Percentiles rank a stretch among this genome's conserved stretches.
These are phyloP conservation scores for Lithodes maja DNA, from an alignment of 2,888 invertebrate species.

Conservation along the genomic window DNA sequence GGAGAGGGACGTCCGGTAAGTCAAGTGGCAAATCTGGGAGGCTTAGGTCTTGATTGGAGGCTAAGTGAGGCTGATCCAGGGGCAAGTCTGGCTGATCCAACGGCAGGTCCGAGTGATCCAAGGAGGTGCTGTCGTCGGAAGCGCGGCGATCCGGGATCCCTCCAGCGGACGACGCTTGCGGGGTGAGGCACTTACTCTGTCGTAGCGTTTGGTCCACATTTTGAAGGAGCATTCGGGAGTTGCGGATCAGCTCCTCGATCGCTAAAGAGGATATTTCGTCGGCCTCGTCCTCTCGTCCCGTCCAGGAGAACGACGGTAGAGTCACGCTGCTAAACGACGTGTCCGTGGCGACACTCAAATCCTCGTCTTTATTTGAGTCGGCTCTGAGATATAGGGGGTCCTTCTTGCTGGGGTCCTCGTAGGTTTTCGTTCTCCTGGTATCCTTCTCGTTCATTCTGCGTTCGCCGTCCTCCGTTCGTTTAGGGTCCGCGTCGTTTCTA, in stretches of 20 bases:
- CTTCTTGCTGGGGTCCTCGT: no score
- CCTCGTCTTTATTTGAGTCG: slow-evolving; percentile 7
- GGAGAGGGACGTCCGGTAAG: neutral
- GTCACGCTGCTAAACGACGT: slow-evolving; percentile 61
- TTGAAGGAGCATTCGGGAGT: slow-evolving; percentile 58
- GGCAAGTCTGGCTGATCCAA: slow-evolving; percentile 30
- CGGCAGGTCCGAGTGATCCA: slow-evolving; percentile 64
- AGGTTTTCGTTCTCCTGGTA: no score
- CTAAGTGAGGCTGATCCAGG: neutral
- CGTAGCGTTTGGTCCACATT: slow-evolving; percentile 68
- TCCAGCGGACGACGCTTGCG: neutral
- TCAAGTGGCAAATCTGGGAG: slow-evolving; percentile 7
- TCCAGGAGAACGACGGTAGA: slow-evolving; percentile 62
- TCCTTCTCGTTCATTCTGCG: no score
- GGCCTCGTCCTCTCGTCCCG: slow-evolving; percentile 49
- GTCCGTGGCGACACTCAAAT: slow-evolving; percentile 45
- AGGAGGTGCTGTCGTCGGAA: slow-evolving; percentile 57
- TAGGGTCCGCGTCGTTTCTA: no score
- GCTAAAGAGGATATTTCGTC: slow-evolving; percentile 63
- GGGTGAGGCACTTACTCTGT: slow-evolving; percentile 59
- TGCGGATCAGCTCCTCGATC: slow-evolving; percentile 66
- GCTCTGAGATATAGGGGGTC: neutral
- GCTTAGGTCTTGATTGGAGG: neutral
- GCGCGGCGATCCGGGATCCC: accelerated
- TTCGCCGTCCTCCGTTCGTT: no score